Evolutionary conservation across 2,113 vertebrate genomes (phyloP), one percentile per base, ranked within the genome.

Genomic region (Chrysochloris asiatica): DNA sequence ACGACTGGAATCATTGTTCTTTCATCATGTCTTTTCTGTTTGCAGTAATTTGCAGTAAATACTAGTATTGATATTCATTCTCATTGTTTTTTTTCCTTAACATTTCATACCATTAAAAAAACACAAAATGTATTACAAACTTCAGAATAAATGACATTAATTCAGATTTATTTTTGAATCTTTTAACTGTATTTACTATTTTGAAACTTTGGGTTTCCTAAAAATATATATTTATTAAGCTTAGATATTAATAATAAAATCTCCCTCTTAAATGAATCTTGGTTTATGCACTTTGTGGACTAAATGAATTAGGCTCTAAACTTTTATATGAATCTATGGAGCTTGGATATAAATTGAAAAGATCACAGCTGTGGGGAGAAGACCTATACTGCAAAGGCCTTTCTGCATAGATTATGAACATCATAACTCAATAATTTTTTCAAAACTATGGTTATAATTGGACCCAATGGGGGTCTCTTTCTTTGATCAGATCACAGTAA

Each of bases 401-500:
- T 98, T 99, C 98, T 99, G 98, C 98, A 99, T 99, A 98, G 98
- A 99, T 99, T 99, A 99, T 99, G 98, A 99, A 98, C 98, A 98
- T 98, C 98, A 98, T 98, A 99, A 99, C 98, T 98, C 98, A 98
- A 98, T 98, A 98, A 96, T 98, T 97, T 98, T 98, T 98, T 98
- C 98, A 98, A 98, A 99, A 98, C 98, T 98, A 97, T 98, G 97
- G 97, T 98, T 99, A 98, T 99, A 99, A 99, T 99, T 99, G 98
- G 99, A 99, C 99, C 99, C 99, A 98, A 97, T 99, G 99, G 99
- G 99, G 99, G 98, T 98, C 98, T 98, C 94, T 98, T 94, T 97
- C 98, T 99, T 99, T 99, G 99, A 99, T 99, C 99, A 99, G 98
- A 98, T 99, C 98, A 98, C 98, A 99, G 98, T 97, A 98, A 98